Evolutionary conservation across 2,888 invertebrate genomes (phyloP).

Genomic region (Acanthopleura granulata): DNA sequence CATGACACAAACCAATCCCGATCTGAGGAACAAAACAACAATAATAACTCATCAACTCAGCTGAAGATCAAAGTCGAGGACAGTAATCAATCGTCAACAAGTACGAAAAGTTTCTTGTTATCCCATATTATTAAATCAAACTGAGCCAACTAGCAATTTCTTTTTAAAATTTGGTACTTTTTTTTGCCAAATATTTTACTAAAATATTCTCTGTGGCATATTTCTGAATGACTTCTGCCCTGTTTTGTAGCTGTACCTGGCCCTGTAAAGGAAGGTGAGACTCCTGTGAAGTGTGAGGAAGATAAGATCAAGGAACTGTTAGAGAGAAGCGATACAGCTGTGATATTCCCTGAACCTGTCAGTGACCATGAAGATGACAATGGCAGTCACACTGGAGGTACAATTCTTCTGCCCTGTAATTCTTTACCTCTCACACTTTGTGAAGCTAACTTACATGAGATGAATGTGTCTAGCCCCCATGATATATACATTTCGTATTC

Average conservation of each 20-base stretch:
- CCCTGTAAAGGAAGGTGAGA: constrained; percentile 14
- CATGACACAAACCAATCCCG: constrained; percentile 22
- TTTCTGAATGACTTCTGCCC: neutral
- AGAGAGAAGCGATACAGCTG: constrained; percentile 72
- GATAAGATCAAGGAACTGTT: constrained; percentile 71
- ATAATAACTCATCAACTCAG: neutral
- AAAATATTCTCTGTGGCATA: too few species aligned
- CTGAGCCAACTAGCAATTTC: too few species aligned
- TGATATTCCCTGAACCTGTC: constrained; percentile 73
- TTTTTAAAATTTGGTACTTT: too few species aligned
- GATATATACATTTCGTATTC: too few species aligned
- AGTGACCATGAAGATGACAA: constrained; percentile 57
- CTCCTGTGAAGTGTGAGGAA: constrained; percentile 20
- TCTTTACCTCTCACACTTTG: too few species aligned
- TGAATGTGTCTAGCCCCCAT: too few species aligned
- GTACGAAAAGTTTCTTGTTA: neutral
- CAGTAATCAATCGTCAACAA: neutral
- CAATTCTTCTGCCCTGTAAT: neutral
- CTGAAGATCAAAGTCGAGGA: constrained; percentile 10
- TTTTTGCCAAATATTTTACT: too few species aligned
- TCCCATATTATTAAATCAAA: too few species aligned
- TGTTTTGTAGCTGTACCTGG: constrained; percentile 13
- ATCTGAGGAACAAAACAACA: constrained; percentile 21
- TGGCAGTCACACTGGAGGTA: constrained; percentile 17
- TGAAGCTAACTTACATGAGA: too few species aligned